Evolutionary conservation across 2,888 invertebrate genomes (phyloP).

Genomic region (Dasysyrphus tricinctus): DNA sequence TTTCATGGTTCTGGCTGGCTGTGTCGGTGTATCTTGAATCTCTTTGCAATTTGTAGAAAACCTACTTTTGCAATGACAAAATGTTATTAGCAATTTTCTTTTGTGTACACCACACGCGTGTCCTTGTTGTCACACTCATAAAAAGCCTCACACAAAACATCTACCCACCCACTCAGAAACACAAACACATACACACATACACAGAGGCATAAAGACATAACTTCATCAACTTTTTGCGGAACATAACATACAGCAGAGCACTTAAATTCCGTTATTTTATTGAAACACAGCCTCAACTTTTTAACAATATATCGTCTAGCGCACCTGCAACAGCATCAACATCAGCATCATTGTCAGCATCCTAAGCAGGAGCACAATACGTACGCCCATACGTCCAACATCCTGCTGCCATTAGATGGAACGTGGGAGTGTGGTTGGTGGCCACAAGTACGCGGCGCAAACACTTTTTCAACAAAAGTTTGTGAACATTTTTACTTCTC

Average conservation of each 20-base stretch:
- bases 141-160: constrained; percentile 19
- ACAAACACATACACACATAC: background rate
- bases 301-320: constrained; percentile 60
- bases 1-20: background rate
- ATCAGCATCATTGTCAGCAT: constrained; percentile 20
- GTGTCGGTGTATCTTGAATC: background rate
- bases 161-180: background rate
- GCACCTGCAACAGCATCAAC: constrained; percentile 60
- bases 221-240: constrained; percentile 44
- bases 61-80: constrained; percentile 23
- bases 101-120: constrained; percentile 41
- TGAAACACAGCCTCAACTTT: constrained; percentile 72
- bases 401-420: constrained; percentile 54
- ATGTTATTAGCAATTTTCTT: constrained; percentile 43
- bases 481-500: constrained; percentile 40
- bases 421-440: constrained; percentile 72
- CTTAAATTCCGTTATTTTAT: constrained; percentile 67
- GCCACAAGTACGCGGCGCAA: constrained; percentile 68
- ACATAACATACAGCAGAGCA: constrained; percentile 62
- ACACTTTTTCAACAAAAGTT: constrained; percentile 67
- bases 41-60: constrained; percentile 30
- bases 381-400: constrained; percentile 26
- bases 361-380: background rate
- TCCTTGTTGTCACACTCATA: constrained; percentile 47
- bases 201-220: background rate